phyloP scores from a whole-genome alignment of 2,888 invertebrate genomes.

The Diarsia brunnea region DNA sequence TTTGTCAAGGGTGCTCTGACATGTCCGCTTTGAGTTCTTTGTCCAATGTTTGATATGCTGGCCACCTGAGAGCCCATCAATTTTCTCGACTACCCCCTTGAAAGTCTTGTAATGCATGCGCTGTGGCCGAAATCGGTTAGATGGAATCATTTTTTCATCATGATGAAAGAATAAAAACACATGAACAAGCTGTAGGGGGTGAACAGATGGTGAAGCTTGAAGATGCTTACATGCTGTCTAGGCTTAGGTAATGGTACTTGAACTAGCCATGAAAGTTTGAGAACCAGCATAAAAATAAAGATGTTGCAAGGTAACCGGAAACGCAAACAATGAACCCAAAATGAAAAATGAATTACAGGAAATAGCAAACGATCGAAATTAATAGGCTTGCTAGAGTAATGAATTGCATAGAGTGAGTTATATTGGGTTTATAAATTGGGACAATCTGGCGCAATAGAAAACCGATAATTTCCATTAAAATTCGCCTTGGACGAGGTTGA shows the following conservation, averaged over 20 bases:
- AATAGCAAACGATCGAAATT: not conserved
- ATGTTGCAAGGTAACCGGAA: not conserved
- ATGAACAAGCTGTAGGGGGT: not conserved
- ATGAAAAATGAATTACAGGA: not conserved
- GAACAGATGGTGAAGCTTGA: not conserved
- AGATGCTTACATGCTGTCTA: not conserved
- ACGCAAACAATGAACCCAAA: not conserved
- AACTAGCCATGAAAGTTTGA: not conserved
- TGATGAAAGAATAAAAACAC: no score
- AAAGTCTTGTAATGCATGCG: no score
- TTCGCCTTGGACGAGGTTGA: slow-evolving; percentile 11
- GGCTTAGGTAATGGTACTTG: not conserved
- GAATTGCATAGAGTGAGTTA: not conserved
- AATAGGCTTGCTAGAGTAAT: not conserved
- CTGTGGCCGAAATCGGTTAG: no score
- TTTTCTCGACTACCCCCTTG: no score
- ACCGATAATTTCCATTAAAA: slow-evolving; percentile 4
- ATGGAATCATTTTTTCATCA: no score
- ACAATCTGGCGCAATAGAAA: slow-evolving; percentile 7
- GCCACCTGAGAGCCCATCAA: no score
- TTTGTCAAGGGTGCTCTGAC: no score
- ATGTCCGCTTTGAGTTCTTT: no score
- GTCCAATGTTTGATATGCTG: no score
- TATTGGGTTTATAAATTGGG: slow-evolving; percentile 11
- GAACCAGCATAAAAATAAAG: not conserved